Percentiles rank a stretch among this genome's conserved stretches.
Conservation (phyloP, 2,797 vertebrate genomes). For the Darevskia mixta region DNA sequence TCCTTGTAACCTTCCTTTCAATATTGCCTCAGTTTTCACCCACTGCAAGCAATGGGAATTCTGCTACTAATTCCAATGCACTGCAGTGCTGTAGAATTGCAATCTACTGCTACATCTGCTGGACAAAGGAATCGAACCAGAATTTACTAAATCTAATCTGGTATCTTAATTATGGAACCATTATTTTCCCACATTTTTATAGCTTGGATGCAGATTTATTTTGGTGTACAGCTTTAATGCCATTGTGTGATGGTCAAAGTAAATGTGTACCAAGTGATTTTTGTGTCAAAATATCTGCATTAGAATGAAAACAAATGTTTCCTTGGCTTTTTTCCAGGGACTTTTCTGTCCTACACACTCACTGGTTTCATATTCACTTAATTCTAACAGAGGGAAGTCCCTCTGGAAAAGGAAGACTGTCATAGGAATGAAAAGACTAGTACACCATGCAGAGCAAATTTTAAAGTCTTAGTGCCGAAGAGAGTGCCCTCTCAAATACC, state of each 20-base stretch:
- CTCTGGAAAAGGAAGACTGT: neutral
- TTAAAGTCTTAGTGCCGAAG: conserved; percentile 40
- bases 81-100: neutral
- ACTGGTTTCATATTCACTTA: conserved; percentile 32
- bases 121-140: neutral
- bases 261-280: neutral
- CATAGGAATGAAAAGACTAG: conserved; percentile 23
- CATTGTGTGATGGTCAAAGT: neutral
- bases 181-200: neutral
- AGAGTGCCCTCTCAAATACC: conserved; percentile 39
- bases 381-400: neutral
- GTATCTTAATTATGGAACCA: neutral
- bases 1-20: neutral
- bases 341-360: neutral
- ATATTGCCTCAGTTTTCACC: neutral
- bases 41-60: neutral
- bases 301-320: neutral
- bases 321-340: conserved; percentile 3
- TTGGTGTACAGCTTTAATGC: neutral
- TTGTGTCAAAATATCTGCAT: neutral
- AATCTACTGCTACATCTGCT: neutral
- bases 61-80: neutral
- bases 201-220: neutral
- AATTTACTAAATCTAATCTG: neutral
- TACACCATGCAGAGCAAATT: conserved; percentile 54